Conservation (phyloP, 1,140 invertebrate genomes). For the Conopomorpha cramerella region DNA sequence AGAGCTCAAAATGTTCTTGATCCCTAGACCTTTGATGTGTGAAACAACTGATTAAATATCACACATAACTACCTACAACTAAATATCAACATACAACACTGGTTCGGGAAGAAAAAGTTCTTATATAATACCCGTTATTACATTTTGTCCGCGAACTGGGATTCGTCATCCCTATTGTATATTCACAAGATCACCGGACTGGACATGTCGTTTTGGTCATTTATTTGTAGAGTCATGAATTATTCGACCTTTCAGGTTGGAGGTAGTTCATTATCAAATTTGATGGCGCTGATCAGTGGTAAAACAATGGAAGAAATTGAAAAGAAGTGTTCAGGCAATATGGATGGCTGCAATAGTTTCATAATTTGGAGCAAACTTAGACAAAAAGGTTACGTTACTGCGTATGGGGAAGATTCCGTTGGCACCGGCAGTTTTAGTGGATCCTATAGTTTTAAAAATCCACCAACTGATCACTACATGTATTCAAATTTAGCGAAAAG, state of each 20-base stretch:
- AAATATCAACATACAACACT: no score
- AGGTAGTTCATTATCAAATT: constrained; percentile 83
- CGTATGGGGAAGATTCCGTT: constrained; percentile 47
- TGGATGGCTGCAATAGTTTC: constrained; percentile 43
- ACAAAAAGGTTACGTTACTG: constrained; percentile 41
- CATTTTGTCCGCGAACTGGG: no score
- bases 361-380: constrained; percentile 42
- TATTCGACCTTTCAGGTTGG: constrained; percentile 58
- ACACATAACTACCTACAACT: no score
- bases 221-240: no score
- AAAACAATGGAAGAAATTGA: constrained; percentile 49
- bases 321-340: constrained; percentile 58
- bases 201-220: no score
- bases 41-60: no score
- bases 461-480: constrained; percentile 77
- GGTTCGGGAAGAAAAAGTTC: no score
- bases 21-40: no score
- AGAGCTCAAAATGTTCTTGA: no score
- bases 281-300: constrained; percentile 78
- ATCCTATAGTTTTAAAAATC: constrained; percentile 21
- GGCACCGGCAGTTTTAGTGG: constrained; percentile 35
- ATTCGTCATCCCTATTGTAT: no score
- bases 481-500: constrained; percentile 67
- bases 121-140: no score
- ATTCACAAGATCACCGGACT: not conserved